A percentile compares a stretch with the other conserved stretches of the same genome.
These are phyloP conservation scores for Cardinalis cardinalis DNA, from an alignment of 2,113 vertebrate species.

Conservation along the genomic window DNA sequence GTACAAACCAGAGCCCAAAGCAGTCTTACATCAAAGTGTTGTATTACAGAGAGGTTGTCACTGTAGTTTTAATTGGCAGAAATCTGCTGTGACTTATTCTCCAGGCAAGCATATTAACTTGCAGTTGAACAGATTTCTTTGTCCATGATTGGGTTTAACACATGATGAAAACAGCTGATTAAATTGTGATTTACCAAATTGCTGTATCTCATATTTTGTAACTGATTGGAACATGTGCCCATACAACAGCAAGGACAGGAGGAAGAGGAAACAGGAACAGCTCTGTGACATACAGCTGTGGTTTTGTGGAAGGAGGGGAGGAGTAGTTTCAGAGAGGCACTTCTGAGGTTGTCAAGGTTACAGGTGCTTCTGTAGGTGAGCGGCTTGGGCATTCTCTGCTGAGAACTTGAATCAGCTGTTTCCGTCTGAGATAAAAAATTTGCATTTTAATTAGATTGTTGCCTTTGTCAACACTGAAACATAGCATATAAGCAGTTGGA, in stretches of 20 bases:
- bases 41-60: neutral
- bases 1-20: neutral
- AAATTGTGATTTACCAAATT: neutral
- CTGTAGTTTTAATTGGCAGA: neutral
- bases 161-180: neutral
- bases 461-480: conserved; percentile 5
- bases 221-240: neutral
- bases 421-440: neutral
- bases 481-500: neutral
- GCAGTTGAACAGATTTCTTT: neutral
- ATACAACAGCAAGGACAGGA: neutral
- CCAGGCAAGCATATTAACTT: neutral
- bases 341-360: neutral
- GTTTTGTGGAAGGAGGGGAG: neutral
- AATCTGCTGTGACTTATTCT: neutral
- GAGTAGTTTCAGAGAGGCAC: neutral
- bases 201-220: neutral
- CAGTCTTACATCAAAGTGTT: neutral
- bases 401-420: neutral
- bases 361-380: conserved; percentile 1
- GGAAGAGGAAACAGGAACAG: neutral
- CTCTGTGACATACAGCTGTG: neutral
- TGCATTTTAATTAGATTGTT: conserved; percentile 34
- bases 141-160: neutral
- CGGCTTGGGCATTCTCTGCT: neutral